Conservation (phyloP, 2,888 invertebrate species). For the Drosophila mayaguana region DNA sequence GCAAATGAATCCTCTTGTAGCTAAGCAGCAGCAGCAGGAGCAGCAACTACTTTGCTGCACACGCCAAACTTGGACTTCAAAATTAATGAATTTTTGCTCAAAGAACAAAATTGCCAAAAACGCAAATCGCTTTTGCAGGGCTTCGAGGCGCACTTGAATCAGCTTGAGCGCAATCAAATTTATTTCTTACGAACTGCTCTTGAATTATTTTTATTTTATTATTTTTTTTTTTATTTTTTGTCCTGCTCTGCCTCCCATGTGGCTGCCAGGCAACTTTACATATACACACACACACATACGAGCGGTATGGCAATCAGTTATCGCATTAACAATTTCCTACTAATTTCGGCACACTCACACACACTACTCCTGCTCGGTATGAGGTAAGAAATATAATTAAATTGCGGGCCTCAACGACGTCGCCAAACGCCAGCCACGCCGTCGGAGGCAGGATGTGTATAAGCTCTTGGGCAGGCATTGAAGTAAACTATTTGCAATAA, state of each 20-base stretch:
- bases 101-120: slow-evolving; percentile 20
- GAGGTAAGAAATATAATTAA: slow-evolving; percentile 65
- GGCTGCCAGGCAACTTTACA: slow-evolving; percentile 44
- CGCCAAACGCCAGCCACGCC: slow-evolving; percentile 11
- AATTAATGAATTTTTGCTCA: slow-evolving; percentile 40
- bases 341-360: slow-evolving; percentile 54
- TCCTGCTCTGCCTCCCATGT: neutral
- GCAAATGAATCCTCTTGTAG: slow-evolving; percentile 51
- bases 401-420: slow-evolving; percentile 63
- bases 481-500: slow-evolving; percentile 51
- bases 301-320: slow-evolving; percentile 57
- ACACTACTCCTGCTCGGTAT: slow-evolving; percentile 2
- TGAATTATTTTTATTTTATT: neutral
- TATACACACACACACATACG: slow-evolving; percentile 1
- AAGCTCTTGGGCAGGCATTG: slow-evolving; percentile 36
- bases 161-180: slow-evolving; percentile 56
- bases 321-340: slow-evolving; percentile 77
- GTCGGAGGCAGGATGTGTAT: slow-evolving; percentile 31
- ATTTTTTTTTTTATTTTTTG: neutral
- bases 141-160: slow-evolving; percentile 53
- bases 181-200: slow-evolving; percentile 2
- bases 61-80: slow-evolving; percentile 17
- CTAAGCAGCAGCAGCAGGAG: slow-evolving; percentile 11
- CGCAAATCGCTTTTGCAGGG: slow-evolving; percentile 11
- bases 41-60: slow-evolving; percentile 12